Conservation (phyloP, 53 echinoderm and acorn worm species). For the Antedon mediterranea region DNA sequence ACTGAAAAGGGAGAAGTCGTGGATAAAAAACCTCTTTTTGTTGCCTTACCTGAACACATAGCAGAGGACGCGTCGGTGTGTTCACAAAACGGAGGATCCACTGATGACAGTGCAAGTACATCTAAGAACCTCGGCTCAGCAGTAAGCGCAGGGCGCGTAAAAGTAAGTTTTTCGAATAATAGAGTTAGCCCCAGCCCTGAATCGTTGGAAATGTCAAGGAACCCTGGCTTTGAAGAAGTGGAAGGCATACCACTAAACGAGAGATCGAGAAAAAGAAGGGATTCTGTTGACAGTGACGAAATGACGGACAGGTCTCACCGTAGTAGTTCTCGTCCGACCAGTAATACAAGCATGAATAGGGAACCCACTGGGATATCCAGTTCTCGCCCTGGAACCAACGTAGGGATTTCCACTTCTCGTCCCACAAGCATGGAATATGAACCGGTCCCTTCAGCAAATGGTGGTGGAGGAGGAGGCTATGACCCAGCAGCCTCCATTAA, state of each 20-base stretch:
- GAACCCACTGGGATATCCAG: not conserved
- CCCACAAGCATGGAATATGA: not conserved
- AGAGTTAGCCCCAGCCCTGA: not conserved
- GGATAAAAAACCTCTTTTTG: not conserved
- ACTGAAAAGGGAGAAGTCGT: not conserved
- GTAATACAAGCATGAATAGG: not conserved
- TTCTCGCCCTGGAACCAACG: not conserved
- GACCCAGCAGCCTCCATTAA: constrained; percentile 14
- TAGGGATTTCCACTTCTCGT: not conserved
- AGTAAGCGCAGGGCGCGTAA: not conserved
- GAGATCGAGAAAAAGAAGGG: not conserved
- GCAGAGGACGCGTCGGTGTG: not conserved
- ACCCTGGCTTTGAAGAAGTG: not conserved
- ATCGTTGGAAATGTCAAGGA: not conserved
- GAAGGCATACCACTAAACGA: not conserved
- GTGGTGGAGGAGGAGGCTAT: not conserved
- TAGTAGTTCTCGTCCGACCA: no score
- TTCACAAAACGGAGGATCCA: not conserved
- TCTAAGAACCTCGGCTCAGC: not conserved
- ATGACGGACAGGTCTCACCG: not conserved
- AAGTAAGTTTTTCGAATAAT: not conserved
- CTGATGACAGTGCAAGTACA: not conserved
- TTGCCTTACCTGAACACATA: not conserved
- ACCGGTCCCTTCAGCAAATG: not conserved
- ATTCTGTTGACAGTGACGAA: not conserved